Base-by-base conservation (phyloP, 2,797 vertebrate species). In the Pteronotus mesoamericanus region DNA sequence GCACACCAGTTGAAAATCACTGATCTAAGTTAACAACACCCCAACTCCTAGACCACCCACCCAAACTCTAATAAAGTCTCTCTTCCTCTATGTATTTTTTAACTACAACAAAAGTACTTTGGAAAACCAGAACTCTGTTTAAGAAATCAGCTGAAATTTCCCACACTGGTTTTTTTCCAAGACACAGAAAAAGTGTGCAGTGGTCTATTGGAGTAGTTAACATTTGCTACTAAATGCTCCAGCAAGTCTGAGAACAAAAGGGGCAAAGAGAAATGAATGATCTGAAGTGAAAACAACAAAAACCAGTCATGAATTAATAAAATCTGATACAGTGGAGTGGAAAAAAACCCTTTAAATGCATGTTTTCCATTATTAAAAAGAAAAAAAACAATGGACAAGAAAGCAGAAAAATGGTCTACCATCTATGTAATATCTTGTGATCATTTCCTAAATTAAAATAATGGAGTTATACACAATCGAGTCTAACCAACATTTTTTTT, bases 401-500 rank as follows among this genome's bases (percentile, higher is more conserved):
- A 74, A 26, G 1, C 24, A 11, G 37, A 91, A 37, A 66, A 89
- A 61, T 29, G 12, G 9, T n/a, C 26, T 86, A n/a, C 18, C 15
- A 77, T 26, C 75, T 92, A 44, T 11, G 37, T 91, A 85, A 39
- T 37, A 90, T 16, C 42, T 64, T 88, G 24, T 57, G 10, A 71
- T 74, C 21, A 85, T 82, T 91, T 94, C 39, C 78, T 71, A 87
- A 89, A 55, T 77, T 72, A 95, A 97, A 96, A 94, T 83, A 92
- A 94, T 82, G 48, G 79, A 85, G 91, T 82, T 74, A 85, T 18
- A 77, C 42, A 90, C 16, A 85, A 66, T 1, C 93, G 57, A 16
- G 14, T 77, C 34, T 71, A 89, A 93, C 1, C 29, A 90, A 71
- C 32, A 44, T 44, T 75, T 93, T 74, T 82, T 80, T 32, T 91